Percentiles rank a stretch among this genome's conserved stretches.
phyloP scores from a whole-genome alignment of 2,888 invertebrate genomes.

The Habroteleia sp. region DNA sequence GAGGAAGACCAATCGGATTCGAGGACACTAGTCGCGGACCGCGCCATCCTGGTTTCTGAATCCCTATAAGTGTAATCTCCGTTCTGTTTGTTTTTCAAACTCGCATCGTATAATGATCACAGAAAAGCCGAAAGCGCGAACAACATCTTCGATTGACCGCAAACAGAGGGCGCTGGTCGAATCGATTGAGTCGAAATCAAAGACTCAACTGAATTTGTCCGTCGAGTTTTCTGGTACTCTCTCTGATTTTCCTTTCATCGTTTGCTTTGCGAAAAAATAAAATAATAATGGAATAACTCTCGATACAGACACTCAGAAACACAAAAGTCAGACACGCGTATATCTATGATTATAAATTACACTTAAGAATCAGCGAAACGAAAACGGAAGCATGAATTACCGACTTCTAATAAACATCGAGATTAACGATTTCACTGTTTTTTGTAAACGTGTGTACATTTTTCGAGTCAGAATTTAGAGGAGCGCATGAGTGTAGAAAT shows the following conservation, averaged over 20 bases:
- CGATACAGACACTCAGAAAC: slow-evolving; percentile 46
- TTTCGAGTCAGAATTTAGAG: slow-evolving; percentile 55
- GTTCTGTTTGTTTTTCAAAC: slow-evolving; percentile 26
- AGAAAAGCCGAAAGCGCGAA: not conserved
- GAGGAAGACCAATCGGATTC: slow-evolving; percentile 2
- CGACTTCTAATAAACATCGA: slow-evolving; percentile 51
- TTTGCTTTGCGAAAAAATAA: slow-evolving; percentile 29
- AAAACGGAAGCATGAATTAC: slow-evolving; percentile 5
- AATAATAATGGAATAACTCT: slow-evolving; percentile 28
- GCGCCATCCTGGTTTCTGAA: slow-evolving; percentile 9
- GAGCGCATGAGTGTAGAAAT: slow-evolving; percentile 40
- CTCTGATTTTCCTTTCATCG: slow-evolving; percentile 47
- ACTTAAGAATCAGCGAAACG: slow-evolving; percentile 1
- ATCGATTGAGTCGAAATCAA: too few species aligned
- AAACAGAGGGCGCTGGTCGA: too few species aligned
- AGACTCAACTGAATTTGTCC: not conserved
- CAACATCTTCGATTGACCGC: not conserved
- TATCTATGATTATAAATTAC: slow-evolving; percentile 29
- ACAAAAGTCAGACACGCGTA: slow-evolving; percentile 39
- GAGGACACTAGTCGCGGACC: slow-evolving; percentile 22
- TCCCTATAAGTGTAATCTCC: slow-evolving; percentile 29
- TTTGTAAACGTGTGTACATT: slow-evolving; percentile 64
- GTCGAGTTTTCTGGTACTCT: slow-evolving; percentile 8
- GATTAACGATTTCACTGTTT: slow-evolving; percentile 58
- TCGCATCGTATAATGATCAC: not conserved